These are phyloP conservation scores for Datnioides undecimradiatus DNA, from an alignment of 2,113 vertebrate species.

Conservation along the genomic window DNA sequence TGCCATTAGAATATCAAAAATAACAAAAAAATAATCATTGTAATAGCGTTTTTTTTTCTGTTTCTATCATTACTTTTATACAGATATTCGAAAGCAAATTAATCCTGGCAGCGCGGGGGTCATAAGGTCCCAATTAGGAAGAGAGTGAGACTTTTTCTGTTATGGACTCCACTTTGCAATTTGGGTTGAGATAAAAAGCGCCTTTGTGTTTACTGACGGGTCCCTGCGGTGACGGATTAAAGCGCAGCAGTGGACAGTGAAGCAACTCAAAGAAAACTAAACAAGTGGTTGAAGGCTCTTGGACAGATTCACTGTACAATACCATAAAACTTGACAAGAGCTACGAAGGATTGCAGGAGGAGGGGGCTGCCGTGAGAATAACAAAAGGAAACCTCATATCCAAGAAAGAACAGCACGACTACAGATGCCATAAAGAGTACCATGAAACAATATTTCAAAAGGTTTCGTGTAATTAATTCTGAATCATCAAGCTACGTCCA, in stretches of 20 bases:
- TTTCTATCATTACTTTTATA: background rate
- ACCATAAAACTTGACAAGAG: background rate
- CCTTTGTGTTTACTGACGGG: conserved; percentile 33
- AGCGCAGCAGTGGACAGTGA: conserved; percentile 18
- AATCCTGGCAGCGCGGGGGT: background rate
- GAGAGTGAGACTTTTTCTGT: conserved; percentile 20
- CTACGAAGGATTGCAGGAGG: background rate
- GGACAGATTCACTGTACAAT: background rate
- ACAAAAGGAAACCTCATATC: background rate
- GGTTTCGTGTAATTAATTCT: background rate
- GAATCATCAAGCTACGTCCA: background rate
- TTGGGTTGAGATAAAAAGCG: conserved; percentile 45
- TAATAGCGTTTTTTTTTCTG: background rate
- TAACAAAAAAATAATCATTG: background rate
- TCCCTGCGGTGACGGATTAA: conserved; percentile 49
- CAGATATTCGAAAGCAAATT: conserved; percentile 8
- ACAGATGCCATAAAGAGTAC: background rate
- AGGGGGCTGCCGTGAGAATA: background rate
- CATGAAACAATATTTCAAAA: background rate
- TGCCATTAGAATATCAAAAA: background rate
- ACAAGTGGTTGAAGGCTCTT: conserved; percentile 18
- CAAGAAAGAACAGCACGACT: too few relatives aligned
- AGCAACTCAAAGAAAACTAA: conserved; percentile 33
- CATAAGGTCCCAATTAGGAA: conserved; percentile 60
- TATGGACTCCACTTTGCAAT: conserved; percentile 41